phyloP scores from a whole-genome alignment of 2,113 vertebrate species.

The Cnemophilus loriae region DNA sequence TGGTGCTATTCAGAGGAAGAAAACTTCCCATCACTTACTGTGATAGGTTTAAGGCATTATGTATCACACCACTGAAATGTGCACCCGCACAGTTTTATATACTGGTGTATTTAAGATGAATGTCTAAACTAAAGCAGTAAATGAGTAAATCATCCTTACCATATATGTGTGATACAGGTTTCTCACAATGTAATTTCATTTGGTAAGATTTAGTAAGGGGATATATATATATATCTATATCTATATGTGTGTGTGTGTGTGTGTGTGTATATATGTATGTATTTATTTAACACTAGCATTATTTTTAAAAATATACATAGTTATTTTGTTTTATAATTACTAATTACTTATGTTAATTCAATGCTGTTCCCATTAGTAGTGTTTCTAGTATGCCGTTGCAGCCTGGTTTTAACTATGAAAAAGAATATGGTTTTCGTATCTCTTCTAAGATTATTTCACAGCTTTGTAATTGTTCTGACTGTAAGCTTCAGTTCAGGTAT shows the following conservation, averaged over 20 bases:
- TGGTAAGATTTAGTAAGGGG: neutral
- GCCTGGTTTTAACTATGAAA: neutral
- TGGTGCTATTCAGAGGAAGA: neutral
- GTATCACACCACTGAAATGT: neutral
- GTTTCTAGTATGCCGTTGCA: neutral
- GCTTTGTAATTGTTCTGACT: neutral
- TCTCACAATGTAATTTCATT: neutral
- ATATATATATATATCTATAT: neutral
- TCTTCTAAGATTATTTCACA: neutral
- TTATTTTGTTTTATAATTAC: neutral
- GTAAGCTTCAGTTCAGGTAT: neutral
- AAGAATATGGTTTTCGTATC: neutral
- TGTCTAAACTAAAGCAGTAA: neutral
- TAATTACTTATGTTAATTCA: neutral
- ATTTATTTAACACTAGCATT: neutral
- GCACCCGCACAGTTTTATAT: neutral
- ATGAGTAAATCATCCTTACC: neutral
- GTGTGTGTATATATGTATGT: neutral
- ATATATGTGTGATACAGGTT: neutral
- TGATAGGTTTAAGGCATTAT: neutral
- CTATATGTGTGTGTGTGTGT: too few relatives aligned
- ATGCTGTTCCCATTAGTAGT: neutral
- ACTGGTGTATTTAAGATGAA: neutral
- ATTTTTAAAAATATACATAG: neutral
- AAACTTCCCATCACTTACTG: neutral